Conservation (phyloP, 2,888 invertebrate species). For the Plagodis dolabraria region DNA sequence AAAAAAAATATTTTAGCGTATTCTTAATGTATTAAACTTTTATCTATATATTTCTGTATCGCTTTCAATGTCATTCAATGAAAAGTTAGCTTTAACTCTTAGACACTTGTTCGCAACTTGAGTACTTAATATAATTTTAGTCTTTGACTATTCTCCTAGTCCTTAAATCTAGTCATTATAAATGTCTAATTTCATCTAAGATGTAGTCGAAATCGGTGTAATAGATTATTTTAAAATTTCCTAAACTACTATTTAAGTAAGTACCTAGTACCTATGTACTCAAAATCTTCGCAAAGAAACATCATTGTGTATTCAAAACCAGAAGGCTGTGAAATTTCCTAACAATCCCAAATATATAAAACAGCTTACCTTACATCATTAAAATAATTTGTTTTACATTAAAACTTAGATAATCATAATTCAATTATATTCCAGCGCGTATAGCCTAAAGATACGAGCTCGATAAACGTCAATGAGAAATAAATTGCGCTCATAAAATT, state of each 20-base stretch:
- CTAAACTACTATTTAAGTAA: constrained; percentile 1
- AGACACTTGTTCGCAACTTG: constrained; percentile 36
- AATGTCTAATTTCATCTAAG: constrained; percentile 17
- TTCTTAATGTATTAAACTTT: constrained; percentile 64
- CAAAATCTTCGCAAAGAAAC: neutral
- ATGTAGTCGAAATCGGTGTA: constrained; percentile 9
- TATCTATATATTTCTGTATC: constrained; percentile 76
- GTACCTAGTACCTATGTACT: neutral
- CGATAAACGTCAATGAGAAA: too few species aligned
- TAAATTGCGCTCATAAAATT: too few species aligned
- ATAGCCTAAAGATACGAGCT: too few species aligned
- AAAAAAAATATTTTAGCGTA: constrained; percentile 69
- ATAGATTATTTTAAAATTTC: neutral
- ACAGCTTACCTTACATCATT: too few species aligned
- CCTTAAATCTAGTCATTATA: constrained; percentile 46
- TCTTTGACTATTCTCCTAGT: constrained; percentile 45
- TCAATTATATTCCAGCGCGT: too few species aligned
- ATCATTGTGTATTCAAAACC: neutral
- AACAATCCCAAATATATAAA: too few species aligned
- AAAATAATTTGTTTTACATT: too few species aligned
- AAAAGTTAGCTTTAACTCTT: constrained; percentile 48
- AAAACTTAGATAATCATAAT: too few species aligned
- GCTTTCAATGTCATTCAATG: constrained; percentile 73
- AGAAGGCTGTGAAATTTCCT: too few species aligned
- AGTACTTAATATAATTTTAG: constrained; percentile 45